Evolutionary conservation across 2,797 vertebrate species (phyloP), one percentile per base, ranked within the genome.

Genomic region (Channa striata): DNA sequence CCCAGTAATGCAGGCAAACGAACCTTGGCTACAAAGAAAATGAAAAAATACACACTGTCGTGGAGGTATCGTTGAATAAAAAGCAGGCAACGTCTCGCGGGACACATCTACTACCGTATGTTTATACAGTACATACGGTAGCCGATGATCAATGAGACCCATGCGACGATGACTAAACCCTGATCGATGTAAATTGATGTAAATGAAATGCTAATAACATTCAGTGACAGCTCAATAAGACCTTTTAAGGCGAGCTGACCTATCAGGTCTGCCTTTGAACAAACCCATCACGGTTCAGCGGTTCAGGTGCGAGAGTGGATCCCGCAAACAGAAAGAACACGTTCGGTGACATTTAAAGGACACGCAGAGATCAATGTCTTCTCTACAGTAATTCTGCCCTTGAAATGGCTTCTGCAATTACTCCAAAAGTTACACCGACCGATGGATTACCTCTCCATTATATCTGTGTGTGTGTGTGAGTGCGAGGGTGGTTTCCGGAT

Each of bases 371-470:
- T 39, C 7, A 44, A 74, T 8, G 47, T 69, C 65, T 43, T 63
- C 37, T 61, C 49, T 17, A 25, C 30, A 21, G 65, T 60, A 76
- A 82, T 69, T 16, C 76, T 71, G 51, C 30, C 21, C 40, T 74
- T 51, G 58, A 54, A 65, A 20, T 39, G 33, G 66, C n/a, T 56
- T 57, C 77, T 82, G 48, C 72, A 80, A 84, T 84, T 43, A 67
- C 44, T 61, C 30, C 42, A 59, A 67, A 61, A 71, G 66, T 50
- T 68, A 43, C 8, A 65, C 39, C 53, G 63, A 64, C 56, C 67
- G 49, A 54, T 59, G 57, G 11, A 61, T 63, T 21, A 61, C 56
- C 44, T 59, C 13, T 49, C 48, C 13, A 57, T 72, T 62, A 49
- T 68, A 48, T 36, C 25, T n/a, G 14, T 30, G 61, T 71, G 59